Conservation (phyloP, 2,888 invertebrate genomes). For the Tiliacea aurago region DNA sequence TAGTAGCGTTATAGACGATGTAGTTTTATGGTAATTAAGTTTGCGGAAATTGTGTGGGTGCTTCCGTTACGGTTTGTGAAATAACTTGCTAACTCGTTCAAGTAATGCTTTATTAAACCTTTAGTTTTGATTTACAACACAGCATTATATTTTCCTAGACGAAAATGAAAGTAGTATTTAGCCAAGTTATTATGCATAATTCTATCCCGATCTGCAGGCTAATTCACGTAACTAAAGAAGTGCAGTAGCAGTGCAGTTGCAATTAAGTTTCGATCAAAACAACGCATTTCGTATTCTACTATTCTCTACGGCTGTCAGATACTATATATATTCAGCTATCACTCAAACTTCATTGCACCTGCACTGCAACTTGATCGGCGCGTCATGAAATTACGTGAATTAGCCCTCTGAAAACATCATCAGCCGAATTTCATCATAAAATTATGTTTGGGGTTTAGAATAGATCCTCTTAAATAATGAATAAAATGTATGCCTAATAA, state of each 20-base stretch:
- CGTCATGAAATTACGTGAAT: no score
- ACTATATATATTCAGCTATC: no score
- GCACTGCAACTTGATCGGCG: no score
- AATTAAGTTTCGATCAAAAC: no score
- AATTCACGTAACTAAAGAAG: no score
- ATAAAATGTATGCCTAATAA: background rate
- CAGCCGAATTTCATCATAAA: background rate
- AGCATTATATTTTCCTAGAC: background rate
- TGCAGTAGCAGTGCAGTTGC: no score
- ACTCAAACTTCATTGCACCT: no score
- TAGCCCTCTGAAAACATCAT: background rate
- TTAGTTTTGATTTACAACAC: background rate
- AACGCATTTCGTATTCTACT: no score
- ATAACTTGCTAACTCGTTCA: slow-evolving; percentile 12
- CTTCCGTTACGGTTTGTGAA: slow-evolving; percentile 41
- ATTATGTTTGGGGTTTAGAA: background rate
- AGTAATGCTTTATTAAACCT: slow-evolving; percentile 12
- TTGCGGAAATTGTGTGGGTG: slow-evolving; percentile 35
- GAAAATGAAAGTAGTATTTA: background rate
- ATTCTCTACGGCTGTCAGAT: no score
- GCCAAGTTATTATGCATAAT: background rate
- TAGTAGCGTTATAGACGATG: slow-evolving; percentile 33
- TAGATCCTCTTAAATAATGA: background rate
- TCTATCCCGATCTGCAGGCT: no score
- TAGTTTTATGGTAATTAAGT: slow-evolving; percentile 41